phyloP scores from a whole-genome alignment of 1,140 invertebrate genomes.

The Coptotermes formosanus region DNA sequence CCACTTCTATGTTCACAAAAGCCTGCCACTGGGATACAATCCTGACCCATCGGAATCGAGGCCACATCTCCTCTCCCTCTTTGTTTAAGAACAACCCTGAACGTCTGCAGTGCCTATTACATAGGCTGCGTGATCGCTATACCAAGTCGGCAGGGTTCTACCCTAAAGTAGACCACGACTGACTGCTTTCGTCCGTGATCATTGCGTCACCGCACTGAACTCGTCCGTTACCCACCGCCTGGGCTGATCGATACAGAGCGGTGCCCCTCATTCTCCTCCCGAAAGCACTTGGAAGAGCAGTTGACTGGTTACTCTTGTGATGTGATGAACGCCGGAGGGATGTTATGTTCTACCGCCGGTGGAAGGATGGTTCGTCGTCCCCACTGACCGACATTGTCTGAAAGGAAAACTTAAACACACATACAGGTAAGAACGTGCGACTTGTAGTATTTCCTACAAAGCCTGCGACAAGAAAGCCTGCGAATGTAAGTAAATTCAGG shows the following conservation, averaged over 20 bases:
- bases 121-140: too few relatives aligned
- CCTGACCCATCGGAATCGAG: too few relatives aligned
- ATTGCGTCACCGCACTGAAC: not conserved
- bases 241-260: constrained; percentile 37
- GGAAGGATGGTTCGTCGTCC: not conserved
- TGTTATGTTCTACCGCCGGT: not conserved
- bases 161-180: too few relatives aligned
- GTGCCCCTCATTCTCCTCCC: constrained; percentile 35
- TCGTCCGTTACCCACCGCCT: not conserved
- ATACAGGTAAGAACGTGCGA: not conserved
- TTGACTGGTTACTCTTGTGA: not conserved
- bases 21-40: too few relatives aligned
- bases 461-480: too few relatives aligned
- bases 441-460: not conserved
- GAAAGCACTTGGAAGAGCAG: constrained; percentile 32
- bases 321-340: not conserved
- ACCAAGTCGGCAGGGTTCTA: too few relatives aligned
- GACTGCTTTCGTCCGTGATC: too few relatives aligned
- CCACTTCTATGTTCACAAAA: too few relatives aligned
- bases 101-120: too few relatives aligned
- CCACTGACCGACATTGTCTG: not conserved
- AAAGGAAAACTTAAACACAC: not conserved
- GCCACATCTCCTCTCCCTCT: too few relatives aligned
- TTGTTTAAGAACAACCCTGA: too few relatives aligned
- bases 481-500: too few relatives aligned